Evolutionary conservation across 2,113 vertebrate species (phyloP), one percentile per base, ranked within the genome.

Genomic region (Callipepla squamata): DNA sequence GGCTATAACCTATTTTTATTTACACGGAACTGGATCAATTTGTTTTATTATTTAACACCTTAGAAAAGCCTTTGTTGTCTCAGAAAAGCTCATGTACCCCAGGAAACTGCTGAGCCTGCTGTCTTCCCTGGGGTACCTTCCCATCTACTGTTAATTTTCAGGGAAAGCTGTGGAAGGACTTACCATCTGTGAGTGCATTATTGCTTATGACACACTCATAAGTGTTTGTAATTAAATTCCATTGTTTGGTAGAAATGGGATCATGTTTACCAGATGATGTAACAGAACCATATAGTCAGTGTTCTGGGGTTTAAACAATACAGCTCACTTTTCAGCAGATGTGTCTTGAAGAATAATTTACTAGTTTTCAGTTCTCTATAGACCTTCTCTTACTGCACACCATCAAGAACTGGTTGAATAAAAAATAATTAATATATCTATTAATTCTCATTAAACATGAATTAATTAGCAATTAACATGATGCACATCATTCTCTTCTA

Each of bases 61-160:
- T 65, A 82, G 21, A 80, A 89, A 86, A 81, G 32, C 59, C 57
- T 79, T 87, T 87, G 18, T 73, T 87, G 26, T 47, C 25, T 87
- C 73, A 73, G 48, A 86, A 89, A 83, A 74, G 20, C 23, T 69
- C 40, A 42, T 36, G 9, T 25, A 62, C 16, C 76, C 53, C 8
- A 45, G 32, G 53, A 82, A 80, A 67, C 23, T 32, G 19, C 6
- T 63, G 26, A 92, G 40, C 63, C 66, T 89, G 45, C 50, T 62
- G 14, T 77, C 89, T 91, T 85, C 53, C 67, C 78, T 38, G 45
- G 70, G 59, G 32, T 82, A 19, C 55, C 21, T 65, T 85, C 25
- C 65, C 90, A 78, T 79, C 45, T 84, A 67, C 15, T 91, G 74
- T 79, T 91, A 89, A 92, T 96, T 93, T 94, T 80, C 63, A 92